A percentile compares a stretch with the other conserved stretches of the same genome.
Conservation (phyloP, 2,113 vertebrate species). For the Pygoscelis adeliae region DNA sequence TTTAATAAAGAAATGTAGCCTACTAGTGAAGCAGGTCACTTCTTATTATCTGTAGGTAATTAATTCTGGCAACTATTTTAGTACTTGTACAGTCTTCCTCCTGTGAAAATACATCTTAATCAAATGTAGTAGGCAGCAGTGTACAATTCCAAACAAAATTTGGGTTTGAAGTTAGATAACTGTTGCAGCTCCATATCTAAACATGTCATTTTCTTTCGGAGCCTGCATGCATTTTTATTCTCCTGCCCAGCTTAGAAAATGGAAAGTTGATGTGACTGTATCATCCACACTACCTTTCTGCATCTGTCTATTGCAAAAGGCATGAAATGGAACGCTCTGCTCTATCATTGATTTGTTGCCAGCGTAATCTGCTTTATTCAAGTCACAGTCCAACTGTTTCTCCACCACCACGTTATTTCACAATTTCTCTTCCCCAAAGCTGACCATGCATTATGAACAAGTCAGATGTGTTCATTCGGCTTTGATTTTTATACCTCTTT, state of each 20-base stretch:
- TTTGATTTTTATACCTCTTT: conserved; percentile 70
- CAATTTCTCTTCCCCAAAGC: conserved; percentile 66
- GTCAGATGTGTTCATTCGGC: conserved; percentile 63
- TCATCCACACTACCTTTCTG: conserved; percentile 53
- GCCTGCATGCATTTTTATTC: conserved; percentile 9
- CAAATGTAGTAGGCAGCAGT: not conserved
- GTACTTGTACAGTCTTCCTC: not conserved
- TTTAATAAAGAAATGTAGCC: not conserved
- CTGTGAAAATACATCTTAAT: conserved; percentile 31
- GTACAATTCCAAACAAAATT: not conserved
- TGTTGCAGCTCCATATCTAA: conserved; percentile 12
- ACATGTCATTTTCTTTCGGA: conserved; percentile 4
- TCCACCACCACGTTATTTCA: conserved; percentile 57
- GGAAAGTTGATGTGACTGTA: conserved; percentile 49
- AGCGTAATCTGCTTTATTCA: conserved; percentile 67
- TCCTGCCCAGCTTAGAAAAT: conserved; percentile 46
- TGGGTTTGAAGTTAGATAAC: conserved; percentile 10
- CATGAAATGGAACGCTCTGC: conserved; percentile 47
- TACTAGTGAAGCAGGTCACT: not conserved
- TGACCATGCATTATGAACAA: conserved; percentile 70
- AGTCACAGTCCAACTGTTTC: conserved; percentile 69
- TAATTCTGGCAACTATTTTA: conserved; percentile 29
- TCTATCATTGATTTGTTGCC: conserved; percentile 72
- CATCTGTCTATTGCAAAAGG: conserved; percentile 60
- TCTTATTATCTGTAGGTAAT: conserved; percentile 1